Conservation (phyloP, 2,113 vertebrate genomes). For the Lynx canadensis region DNA sequence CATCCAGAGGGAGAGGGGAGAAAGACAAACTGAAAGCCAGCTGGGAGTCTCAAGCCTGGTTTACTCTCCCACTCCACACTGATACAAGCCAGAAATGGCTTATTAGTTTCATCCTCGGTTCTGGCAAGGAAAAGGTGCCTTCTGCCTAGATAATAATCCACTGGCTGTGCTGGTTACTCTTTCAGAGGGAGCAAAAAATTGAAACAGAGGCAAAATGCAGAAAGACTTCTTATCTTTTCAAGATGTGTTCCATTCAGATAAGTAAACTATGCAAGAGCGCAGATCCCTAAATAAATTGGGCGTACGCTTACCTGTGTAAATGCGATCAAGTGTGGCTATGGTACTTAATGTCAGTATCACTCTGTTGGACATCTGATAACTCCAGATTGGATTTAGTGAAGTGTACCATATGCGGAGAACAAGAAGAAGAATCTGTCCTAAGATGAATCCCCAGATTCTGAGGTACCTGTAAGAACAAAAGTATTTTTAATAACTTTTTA, state of each 20-base stretch:
- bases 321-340: constrained; percentile 78
- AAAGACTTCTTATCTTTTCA: background rate
- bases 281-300: background rate
- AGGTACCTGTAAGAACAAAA: constrained; percentile 80
- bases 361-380: constrained; percentile 75
- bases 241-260: background rate
- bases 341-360: constrained; percentile 75
- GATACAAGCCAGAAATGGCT: background rate
- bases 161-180: background rate
- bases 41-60: background rate
- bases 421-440: constrained; percentile 86
- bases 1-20: background rate
- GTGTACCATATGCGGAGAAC: constrained; percentile 86
- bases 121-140: background rate
- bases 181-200: background rate
- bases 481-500: constrained; percentile 12
- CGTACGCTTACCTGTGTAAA: constrained; percentile 74
- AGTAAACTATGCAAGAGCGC: background rate
- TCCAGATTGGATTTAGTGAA: constrained; percentile 86
- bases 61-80: background rate
- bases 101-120: background rate
- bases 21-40: background rate
- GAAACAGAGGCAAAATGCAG: background rate
- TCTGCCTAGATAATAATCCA: background rate
- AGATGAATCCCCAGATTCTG: constrained; percentile 86